phyloP scores from a whole-genome alignment of 1,140 invertebrate species.

The Brachionus koreanus region DNA sequence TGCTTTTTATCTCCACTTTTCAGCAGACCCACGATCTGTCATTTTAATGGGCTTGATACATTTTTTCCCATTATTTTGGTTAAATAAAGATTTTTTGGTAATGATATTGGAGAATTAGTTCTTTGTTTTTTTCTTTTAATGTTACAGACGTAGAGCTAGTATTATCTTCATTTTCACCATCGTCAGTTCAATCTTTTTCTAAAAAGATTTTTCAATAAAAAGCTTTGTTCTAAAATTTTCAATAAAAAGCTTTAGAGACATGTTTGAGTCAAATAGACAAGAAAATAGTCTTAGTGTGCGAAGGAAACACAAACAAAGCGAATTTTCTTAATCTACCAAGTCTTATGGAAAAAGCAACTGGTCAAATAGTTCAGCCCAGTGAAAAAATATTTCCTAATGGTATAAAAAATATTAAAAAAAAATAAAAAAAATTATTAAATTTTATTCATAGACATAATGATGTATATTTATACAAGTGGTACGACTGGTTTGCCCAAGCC shows the following conservation, averaged over 20 bases:
- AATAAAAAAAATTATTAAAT: neutral
- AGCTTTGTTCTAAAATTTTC: too few species aligned
- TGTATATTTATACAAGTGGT: slow-evolving; percentile 84
- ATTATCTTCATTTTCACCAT: too few species aligned
- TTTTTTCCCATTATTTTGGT: too few species aligned
- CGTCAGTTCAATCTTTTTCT: too few species aligned
- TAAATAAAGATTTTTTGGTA: too few species aligned
- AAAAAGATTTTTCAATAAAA: too few species aligned
- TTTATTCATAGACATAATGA: slow-evolving; percentile 46
- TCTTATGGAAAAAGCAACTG: neutral
- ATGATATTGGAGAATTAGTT: too few species aligned
- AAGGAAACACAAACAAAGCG: neutral
- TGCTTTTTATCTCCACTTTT: too few species aligned
- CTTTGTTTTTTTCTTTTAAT: too few species aligned
- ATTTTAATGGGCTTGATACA: too few species aligned
- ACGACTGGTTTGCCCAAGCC: slow-evolving; percentile 82
- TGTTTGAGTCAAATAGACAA: neutral
- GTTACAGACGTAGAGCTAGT: too few species aligned
- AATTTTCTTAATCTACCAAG: neutral
- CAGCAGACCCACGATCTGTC: too few species aligned
- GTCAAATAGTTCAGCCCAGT: neutral
- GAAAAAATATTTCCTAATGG: neutral
- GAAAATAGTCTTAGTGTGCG: neutral
- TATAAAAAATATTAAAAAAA: neutral
- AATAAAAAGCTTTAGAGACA: neutral